Evolutionary conservation across 2,888 invertebrate genomes (phyloP).

Genomic region (Gandaritis pyraliata): DNA sequence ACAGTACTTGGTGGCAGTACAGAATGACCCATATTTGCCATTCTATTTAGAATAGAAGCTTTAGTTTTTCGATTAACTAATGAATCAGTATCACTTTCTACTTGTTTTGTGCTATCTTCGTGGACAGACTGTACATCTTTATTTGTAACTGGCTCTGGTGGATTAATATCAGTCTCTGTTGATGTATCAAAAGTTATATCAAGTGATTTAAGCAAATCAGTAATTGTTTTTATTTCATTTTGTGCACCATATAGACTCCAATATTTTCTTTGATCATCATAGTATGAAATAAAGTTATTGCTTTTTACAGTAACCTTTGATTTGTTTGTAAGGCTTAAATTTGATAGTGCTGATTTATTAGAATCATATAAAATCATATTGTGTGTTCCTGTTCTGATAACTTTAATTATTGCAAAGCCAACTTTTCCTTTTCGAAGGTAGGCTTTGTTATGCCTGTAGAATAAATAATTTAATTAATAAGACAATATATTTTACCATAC

Average conservation of each 20-base stretch:
- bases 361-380: constrained; percentile 71
- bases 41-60: constrained; percentile 69
- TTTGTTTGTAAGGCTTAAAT: constrained; percentile 53
- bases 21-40: constrained; percentile 77
- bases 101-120: constrained; percentile 42
- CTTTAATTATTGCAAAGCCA: constrained; percentile 73
- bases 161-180: constrained; percentile 41
- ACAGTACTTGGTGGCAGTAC: constrained; percentile 61
- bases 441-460: constrained; percentile 59
- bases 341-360: constrained; percentile 68
- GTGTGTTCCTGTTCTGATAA: constrained; percentile 54
- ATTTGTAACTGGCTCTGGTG: constrained; percentile 43
- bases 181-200: constrained; percentile 51
- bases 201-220: constrained; percentile 54
- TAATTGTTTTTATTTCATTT: constrained; percentile 58
- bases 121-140: constrained; percentile 24
- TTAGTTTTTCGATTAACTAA: constrained; percentile 67
- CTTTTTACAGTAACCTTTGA: constrained; percentile 64
- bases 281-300: constrained; percentile 64
- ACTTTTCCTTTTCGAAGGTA: constrained; percentile 68
- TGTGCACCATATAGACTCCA: constrained; percentile 69
- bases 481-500: too few species aligned
- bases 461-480: not conserved
- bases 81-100: constrained; percentile 72
- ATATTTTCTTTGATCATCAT: constrained; percentile 66